Conservation (phyloP, 2,888 invertebrate species). For the Chaitophorus viminalis region DNA sequence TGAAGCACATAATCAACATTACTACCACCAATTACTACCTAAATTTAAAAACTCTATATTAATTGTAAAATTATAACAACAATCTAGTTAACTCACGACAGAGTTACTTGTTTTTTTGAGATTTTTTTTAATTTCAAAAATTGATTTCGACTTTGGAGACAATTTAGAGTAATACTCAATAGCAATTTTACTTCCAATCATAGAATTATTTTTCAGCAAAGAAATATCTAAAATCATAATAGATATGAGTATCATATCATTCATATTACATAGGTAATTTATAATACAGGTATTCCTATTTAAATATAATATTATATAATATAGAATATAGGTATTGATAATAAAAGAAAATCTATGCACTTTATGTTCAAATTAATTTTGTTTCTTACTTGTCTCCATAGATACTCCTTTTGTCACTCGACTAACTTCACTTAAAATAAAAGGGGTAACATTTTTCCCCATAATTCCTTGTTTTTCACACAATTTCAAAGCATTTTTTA, state of each 20-base stretch:
- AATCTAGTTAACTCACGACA: constrained; percentile 9
- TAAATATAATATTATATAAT: too few relatives aligned
- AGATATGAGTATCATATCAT: too few relatives aligned
- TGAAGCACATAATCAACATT: constrained; percentile 79
- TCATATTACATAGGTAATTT: too few relatives aligned
- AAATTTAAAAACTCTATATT: constrained; percentile 65
- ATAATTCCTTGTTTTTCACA: constrained; percentile 73
- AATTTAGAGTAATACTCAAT: constrained; percentile 69
- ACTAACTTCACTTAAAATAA: constrained; percentile 81
- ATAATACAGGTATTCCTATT: too few relatives aligned
- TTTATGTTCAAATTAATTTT: constrained; percentile 64
- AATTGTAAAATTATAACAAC: not conserved
- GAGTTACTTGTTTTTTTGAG: not conserved
- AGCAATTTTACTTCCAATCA: constrained; percentile 83
- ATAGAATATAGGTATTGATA: too few relatives aligned
- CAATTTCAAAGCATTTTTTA: constrained; percentile 75
- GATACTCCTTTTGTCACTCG: constrained; percentile 85
- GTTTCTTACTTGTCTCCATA: constrained; percentile 79
- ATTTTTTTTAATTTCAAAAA: constrained; percentile 32
- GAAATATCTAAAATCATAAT: constrained; percentile 88
- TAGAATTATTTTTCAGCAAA: constrained; percentile 92
- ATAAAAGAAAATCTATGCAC: too few relatives aligned
- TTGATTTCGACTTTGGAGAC: not conserved
- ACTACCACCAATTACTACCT: constrained; percentile 79
- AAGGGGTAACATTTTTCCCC: constrained; percentile 95